A percentile compares a stretch with the other conserved stretches of the same genome.
Conservation (phyloP, 2,113 vertebrate species). For the Salvelinus sp. region DNA sequence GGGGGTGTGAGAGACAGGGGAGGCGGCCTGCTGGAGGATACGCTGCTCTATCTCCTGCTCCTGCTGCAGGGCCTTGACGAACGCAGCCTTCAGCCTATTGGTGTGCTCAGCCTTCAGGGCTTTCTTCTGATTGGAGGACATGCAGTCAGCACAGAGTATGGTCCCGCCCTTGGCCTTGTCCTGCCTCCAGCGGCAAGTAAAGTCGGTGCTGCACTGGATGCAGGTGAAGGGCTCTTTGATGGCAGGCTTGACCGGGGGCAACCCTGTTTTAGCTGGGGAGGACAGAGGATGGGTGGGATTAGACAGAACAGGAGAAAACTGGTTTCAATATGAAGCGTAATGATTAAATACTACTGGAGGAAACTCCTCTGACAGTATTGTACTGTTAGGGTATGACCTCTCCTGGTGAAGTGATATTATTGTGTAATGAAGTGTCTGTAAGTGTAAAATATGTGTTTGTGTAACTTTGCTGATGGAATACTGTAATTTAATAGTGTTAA, state of each 20-base stretch:
- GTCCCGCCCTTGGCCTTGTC: conserved; percentile 87
- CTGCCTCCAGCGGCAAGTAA: conserved; percentile 95
- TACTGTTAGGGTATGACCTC: background rate
- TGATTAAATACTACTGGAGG: no score
- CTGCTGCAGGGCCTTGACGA: conserved; percentile 94
- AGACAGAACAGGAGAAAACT: background rate
- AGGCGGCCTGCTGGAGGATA: conserved; percentile 82
- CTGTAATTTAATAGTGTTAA: no score
- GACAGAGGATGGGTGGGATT: conserved; percentile 6
- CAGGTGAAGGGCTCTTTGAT: conserved; percentile 86
- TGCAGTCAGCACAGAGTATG: conserved; percentile 93
- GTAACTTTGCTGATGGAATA: no score
- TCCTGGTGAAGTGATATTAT: no score
- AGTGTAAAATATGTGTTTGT: no score
- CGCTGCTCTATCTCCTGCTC: conserved; percentile 97
- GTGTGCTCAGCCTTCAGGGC: conserved; percentile 94
- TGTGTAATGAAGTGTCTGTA: no score
- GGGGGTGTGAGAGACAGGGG: conserved; percentile 68
- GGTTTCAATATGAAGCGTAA: no score
- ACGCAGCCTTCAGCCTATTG: conserved; percentile 91
- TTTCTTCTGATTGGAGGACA: conserved; percentile 95
- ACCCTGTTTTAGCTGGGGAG: conserved; percentile 59
- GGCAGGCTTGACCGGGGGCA: conserved; percentile 44
- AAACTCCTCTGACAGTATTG: background rate
- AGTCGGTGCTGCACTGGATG: conserved; percentile 94